Evolutionary conservation across 1,140 invertebrate species (phyloP), one percentile per base, ranked within the genome.

Genomic region (Laodelphax striatellus): DNA sequence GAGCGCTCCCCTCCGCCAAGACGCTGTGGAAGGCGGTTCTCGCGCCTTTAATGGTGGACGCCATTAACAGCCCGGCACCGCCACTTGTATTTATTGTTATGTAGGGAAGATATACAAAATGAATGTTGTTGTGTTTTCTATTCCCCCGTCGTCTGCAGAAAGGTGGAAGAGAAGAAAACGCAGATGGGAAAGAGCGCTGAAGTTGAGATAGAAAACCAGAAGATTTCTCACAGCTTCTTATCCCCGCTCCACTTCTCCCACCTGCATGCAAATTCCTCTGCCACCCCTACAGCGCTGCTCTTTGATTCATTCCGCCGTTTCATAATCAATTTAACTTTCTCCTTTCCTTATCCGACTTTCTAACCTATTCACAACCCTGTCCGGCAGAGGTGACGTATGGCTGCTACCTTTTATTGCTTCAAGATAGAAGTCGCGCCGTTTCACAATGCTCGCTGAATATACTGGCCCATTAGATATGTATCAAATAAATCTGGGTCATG

Each of bases 31-130:
- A 31, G 28, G 22, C 54, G 54, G 34, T 11, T 38, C 34, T 38
- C 34, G 34, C 34, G 34, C 34, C 34, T 38, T 38, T 55, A 55
- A 55, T 34, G 31, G 54, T 16, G 54, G 14, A 31, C 22, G 17
- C 22, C 22, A 31, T 31, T 31, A 55, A 55, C 54, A 31, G 31
- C 22, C 24, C 11, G n/a, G 31, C 22, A 55, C 17, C 28, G 54
- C 22, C 22, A 28, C 52, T 9, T 50, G 28, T 55, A 55, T 55
- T 55, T 55, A 55, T 55, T 55, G 28, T 55, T 55, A 55, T 55
- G 54, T 55, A 31, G 22, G 54, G 22, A 55, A 55, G 54, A 55
- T 55, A 55, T 55, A 24, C 54, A 55, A 55, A 55, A 55, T 34
- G 16, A 55, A 34, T 55, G 54, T 34, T 55, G 54, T 55, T 55